Evolutionary conservation across 2,113 vertebrate species (phyloP).

Genomic region (Pampusana beccarii): DNA sequence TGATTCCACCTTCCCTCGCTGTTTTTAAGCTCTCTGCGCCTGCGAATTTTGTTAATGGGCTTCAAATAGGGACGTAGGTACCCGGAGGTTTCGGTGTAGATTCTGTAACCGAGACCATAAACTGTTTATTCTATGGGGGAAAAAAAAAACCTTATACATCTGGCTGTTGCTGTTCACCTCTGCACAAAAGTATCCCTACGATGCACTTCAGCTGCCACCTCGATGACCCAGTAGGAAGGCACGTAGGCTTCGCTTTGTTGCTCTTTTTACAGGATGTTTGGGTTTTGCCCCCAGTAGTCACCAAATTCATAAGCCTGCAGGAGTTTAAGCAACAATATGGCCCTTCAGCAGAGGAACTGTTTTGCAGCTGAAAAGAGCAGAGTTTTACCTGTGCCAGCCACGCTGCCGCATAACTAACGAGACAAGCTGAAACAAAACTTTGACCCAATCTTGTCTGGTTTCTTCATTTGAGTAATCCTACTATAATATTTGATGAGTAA

Average conservation of each 20-base stretch:
- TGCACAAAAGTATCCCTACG: neutral
- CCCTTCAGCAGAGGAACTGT: neutral
- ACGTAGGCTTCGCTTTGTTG: neutral
- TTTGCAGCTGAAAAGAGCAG: neutral
- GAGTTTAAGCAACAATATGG: neutral
- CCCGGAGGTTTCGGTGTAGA: neutral
- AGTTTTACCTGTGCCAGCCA: neutral
- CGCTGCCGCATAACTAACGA: neutral
- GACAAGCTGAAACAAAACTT: neutral
- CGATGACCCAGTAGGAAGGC: neutral
- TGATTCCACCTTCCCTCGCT: neutral
- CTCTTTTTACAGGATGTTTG: no score
- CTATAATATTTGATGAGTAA: neutral
- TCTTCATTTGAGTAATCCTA: neutral
- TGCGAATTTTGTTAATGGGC: neutral
- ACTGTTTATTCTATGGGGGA: fast-evolving
- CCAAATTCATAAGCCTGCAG: neutral
- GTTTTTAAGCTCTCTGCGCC: neutral
- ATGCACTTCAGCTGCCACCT: fast-evolving
- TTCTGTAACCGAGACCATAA: neutral
- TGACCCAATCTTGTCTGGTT: neutral
- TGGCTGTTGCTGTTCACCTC: neutral
- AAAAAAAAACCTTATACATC: fast-evolving
- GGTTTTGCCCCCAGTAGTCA: neutral
- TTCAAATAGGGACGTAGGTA: neutral